A percentile compares a stretch with the other conserved stretches of the same genome.
Evolutionary conservation across 2,888 invertebrate species (phyloP).

Genomic region (Ommatoiulus sabulosus): DNA sequence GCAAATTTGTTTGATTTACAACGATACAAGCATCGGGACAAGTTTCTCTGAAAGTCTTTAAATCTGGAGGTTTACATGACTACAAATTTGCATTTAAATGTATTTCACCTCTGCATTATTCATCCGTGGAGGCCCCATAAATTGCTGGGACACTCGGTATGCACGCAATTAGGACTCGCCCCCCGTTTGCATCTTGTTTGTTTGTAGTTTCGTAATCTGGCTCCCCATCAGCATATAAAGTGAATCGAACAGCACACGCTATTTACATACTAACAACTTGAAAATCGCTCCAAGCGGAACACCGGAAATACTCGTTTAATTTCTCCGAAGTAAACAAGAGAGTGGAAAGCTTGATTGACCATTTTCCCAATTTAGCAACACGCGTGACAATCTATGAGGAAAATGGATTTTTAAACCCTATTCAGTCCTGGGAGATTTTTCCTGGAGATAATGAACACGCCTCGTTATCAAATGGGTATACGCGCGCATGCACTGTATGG

Average conservation of each 20-base stretch:
- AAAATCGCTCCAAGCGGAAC: background rate
- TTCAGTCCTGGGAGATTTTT: slow-evolving; percentile 28
- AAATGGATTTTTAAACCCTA: slow-evolving; percentile 30
- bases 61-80: too few species aligned
- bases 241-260: background rate
- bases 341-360: slow-evolving; percentile 18
- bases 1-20: too few species aligned
- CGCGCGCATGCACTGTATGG: background rate
- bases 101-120: too few species aligned
- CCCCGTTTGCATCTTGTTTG: background rate
- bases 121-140: background rate
- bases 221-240: too few species aligned
- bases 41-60: too few species aligned
- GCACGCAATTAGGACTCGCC: background rate
- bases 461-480: background rate
- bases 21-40: too few species aligned
- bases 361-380: slow-evolving; percentile 25
- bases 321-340: slow-evolving; percentile 12
- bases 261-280: background rate
- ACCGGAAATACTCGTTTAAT: slow-evolving; percentile 32
- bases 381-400: slow-evolving; percentile 24
- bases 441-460: background rate
- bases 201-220: too few species aligned
- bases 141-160: background rate
- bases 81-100: too few species aligned